These are phyloP conservation scores for Lycaon pictus DNA, from an alignment of 2,113 vertebrate genomes.

Conservation along the genomic window DNA sequence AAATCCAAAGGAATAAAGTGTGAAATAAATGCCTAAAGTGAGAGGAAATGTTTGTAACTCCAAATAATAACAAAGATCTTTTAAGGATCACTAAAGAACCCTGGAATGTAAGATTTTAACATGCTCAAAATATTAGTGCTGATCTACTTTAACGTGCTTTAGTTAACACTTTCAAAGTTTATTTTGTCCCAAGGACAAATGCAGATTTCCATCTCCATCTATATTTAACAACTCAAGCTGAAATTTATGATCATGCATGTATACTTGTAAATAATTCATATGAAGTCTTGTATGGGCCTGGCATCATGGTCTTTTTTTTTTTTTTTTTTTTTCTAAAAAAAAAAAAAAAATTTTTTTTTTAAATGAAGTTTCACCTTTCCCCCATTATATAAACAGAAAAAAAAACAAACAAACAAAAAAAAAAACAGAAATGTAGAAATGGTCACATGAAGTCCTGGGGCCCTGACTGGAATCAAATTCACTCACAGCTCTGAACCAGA, in stretches of 20 bases:
- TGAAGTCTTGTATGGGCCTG: not conserved
- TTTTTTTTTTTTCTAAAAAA: too few species aligned
- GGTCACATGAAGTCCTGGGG: not conserved
- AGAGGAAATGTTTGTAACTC: not conserved
- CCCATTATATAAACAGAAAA: not conserved
- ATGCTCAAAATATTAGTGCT: not conserved
- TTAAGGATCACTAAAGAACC: not conserved
- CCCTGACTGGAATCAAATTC: not conserved
- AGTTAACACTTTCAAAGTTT: not conserved
- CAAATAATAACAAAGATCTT: not conserved
- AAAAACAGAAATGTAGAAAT: not conserved
- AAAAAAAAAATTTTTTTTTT: not conserved
- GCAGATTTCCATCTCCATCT: not conserved
- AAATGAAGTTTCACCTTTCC: not conserved
- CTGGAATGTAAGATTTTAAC: not conserved
- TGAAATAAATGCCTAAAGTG: not conserved
- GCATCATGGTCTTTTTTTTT: not conserved
- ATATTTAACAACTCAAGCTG: not conserved
- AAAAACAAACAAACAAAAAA: not conserved
- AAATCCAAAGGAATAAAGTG: constrained; percentile 36
- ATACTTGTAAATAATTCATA: not conserved
- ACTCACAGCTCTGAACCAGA: not conserved
- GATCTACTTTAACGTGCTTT: not conserved
- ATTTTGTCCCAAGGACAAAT: not conserved
- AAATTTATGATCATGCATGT: not conserved